Conservation (phyloP, 1,140 invertebrate genomes). For the Phymorhynchus buccinoides region DNA sequence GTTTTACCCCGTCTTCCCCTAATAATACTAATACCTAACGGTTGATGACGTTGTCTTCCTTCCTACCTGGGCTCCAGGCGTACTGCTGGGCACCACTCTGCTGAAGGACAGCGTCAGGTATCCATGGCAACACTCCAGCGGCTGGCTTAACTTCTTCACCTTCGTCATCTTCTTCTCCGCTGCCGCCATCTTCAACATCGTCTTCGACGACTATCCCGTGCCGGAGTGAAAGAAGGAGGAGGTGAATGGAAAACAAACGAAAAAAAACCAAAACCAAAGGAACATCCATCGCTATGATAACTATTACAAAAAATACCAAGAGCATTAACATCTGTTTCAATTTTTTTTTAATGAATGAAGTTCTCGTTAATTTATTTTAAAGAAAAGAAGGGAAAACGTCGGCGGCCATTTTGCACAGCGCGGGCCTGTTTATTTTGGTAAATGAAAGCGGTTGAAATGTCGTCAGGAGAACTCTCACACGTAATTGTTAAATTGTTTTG, state of each 20-base stretch:
- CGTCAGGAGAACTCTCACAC: too few species aligned
- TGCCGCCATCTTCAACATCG: slow-evolving; percentile 45
- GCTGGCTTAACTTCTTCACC: slow-evolving; percentile 29
- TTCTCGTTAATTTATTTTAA: too few species aligned
- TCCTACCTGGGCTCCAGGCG: slow-evolving; percentile 13
- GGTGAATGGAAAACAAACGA: too few species aligned
- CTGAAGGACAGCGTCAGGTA: slow-evolving; percentile 38
- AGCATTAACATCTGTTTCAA: background rate
- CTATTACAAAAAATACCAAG: background rate
- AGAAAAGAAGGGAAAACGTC: too few species aligned
- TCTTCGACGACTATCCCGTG: slow-evolving; percentile 39
- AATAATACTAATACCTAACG: background rate
- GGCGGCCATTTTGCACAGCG: too few species aligned
- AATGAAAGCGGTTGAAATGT: background rate
- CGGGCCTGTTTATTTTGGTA: too few species aligned
- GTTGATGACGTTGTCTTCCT: background rate
- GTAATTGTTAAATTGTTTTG: too few species aligned
- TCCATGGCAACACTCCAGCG: slow-evolving; percentile 33
- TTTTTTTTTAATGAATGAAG: background rate
- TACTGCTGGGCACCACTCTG: slow-evolving; percentile 31
- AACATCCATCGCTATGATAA: background rate
- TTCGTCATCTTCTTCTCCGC: slow-evolving; percentile 34
- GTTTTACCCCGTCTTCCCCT: background rate
- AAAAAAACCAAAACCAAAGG: background rate
- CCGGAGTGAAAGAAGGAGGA: background rate